Evolutionary conservation across 2,888 invertebrate genomes (phyloP).

Genomic region (Ommatoiulus sabulosus): DNA sequence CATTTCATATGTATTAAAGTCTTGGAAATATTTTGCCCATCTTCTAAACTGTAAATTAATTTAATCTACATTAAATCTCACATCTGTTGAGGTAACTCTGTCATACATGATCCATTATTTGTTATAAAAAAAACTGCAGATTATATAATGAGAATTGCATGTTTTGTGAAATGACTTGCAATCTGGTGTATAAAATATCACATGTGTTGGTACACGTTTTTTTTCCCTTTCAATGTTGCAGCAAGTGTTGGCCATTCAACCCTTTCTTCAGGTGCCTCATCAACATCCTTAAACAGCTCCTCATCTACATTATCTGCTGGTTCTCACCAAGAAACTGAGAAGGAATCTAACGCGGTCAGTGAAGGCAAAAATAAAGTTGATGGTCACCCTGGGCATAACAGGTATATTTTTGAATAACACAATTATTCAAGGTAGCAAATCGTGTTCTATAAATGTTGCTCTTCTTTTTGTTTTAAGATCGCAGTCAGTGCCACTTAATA

Average conservation of each 20-base stretch:
- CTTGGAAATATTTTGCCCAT: neutral
- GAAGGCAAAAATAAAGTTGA: conserved; percentile 49
- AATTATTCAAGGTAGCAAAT: neutral
- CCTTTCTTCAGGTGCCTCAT: conserved; percentile 49
- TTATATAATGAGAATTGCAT: no score
- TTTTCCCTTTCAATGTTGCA: neutral
- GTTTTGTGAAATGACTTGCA: no score
- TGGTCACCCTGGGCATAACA: conserved; percentile 42
- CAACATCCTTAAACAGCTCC: conserved; percentile 57
- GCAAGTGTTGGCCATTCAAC: neutral
- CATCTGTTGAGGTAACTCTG: no score
- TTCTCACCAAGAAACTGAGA: conserved; percentile 35
- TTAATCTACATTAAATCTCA: no score
- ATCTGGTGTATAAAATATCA: no score
- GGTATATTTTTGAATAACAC: conserved; percentile 4
- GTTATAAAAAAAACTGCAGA: no score
- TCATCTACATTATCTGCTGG: conserved; percentile 57
- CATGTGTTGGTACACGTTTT: no score
- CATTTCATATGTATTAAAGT: no score
- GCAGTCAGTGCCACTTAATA: conserved; percentile 62
- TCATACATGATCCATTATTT: no score
- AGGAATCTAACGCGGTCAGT: conserved; percentile 4
- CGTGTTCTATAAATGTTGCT: neutral
- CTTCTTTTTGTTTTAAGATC: conserved; percentile 59
- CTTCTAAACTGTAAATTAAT: no score